Evolutionary conservation across 2,888 invertebrate genomes (phyloP).

Genomic region (Chirona hameri): DNA sequence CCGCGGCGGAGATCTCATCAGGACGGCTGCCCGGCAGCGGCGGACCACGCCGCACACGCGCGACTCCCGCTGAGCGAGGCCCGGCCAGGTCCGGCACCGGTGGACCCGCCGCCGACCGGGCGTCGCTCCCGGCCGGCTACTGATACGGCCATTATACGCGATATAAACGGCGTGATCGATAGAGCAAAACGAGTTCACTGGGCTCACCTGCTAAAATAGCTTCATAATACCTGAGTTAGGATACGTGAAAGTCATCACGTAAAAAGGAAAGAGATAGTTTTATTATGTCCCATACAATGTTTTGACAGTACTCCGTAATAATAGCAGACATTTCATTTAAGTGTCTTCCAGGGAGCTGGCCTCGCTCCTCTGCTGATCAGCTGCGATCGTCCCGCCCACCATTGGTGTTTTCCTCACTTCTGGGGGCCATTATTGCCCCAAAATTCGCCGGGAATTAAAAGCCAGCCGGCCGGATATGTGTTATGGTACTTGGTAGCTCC

Average conservation of each 20-base stretch:
- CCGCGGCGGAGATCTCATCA: neutral
- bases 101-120: neutral
- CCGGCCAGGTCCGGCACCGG: no score
- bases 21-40: neutral
- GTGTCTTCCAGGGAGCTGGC: no score
- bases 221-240: no score
- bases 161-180: no score
- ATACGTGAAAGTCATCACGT: no score
- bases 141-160: neutral
- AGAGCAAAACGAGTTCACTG: no score
- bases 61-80: no score
- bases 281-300: no score
- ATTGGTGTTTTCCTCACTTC: neutral
- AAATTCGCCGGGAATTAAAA: neutral
- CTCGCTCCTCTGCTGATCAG: neutral
- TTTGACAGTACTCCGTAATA: no score
- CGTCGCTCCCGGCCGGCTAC: neutral
- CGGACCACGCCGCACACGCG: neutral
- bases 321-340: no score
- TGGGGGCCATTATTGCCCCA: neutral
- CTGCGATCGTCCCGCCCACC: neutral
- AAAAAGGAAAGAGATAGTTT: no score
- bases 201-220: no score
- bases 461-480: neutral
- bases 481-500: conserved; percentile 1